Evolutionary conservation across 2,888 invertebrate species (phyloP).

Genomic region (Ditylenchus weischeri): DNA sequence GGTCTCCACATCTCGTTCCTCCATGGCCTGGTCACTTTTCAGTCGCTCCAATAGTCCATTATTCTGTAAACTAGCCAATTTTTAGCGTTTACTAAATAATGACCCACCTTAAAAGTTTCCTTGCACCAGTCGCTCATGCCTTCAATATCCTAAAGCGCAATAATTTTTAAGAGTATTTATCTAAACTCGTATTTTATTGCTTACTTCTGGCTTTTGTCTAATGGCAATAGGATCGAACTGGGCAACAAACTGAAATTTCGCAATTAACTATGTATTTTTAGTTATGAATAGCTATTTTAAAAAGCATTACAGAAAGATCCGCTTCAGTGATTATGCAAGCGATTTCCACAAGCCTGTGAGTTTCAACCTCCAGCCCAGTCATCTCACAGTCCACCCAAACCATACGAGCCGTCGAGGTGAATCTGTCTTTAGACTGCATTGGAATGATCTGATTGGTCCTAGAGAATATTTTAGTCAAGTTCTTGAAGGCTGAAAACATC

Average conservation of each 20-base stretch:
- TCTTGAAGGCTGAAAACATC: no score
- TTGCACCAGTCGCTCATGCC: conserved; percentile 83
- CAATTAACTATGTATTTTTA: no score
- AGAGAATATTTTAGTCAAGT: no score
- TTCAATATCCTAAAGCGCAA: conserved; percentile 60
- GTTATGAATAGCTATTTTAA: no score
- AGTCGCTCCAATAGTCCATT: conserved; percentile 3
- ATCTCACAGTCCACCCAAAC: conserved; percentile 65
- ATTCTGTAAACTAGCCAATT: neutral
- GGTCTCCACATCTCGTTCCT: neutral
- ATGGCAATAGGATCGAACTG: conserved; percentile 66
- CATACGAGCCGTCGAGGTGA: conserved; percentile 16
- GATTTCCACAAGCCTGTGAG: conserved; percentile 80
- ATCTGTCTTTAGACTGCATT: no score
- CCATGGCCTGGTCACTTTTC: neutral
- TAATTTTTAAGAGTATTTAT: no score
- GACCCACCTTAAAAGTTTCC: conserved; percentile 67
- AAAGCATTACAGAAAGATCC: conserved; percentile 41
- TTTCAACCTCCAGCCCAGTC: conserved; percentile 72
- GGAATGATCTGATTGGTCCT: no score
- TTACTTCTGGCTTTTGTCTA: conserved; percentile 71
- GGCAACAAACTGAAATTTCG: conserved; percentile 27
- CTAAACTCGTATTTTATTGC: no score
- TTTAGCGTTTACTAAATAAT: no score
- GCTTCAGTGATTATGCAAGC: conserved; percentile 81